Base-by-base conservation (phyloP, 2,113 vertebrate species). In the Mormyrus lacerda region DNA sequence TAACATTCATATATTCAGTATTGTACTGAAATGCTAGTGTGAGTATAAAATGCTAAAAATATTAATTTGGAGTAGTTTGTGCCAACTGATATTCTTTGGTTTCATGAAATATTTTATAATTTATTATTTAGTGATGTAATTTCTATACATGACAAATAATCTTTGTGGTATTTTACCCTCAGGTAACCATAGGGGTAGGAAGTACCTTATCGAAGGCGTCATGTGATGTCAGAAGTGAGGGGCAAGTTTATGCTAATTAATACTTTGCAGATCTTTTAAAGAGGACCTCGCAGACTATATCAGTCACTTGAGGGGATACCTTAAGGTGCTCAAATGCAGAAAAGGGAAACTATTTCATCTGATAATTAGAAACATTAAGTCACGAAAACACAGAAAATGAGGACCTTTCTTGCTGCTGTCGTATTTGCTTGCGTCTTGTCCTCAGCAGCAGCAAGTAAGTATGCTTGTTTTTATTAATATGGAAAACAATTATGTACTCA, bases 221-320 rank as follows among this genome's bases (percentile, higher is more conserved):
- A 61, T n/a, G 15, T 94, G 94, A 95, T 94, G 94, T 95, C 93
- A 95, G 92, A 91, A 90, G 88, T 89, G 61, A 91, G 90, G 93
- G 88, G 87, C 88, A 89, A 89, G 84, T 90, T 92, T 95, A 95
- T 95, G 94, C 89, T 94, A 94, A 94, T 94, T 92, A 88, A 83
- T 73, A 86, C 65, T 58, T 6, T 39, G 42, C 87, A 48, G 31
- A 88, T 83, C 31, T 91, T 93, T 94, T 95, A 94, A 94, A 94
- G 91, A 91, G 92, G 45, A 87, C 31, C 90, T 91, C 91, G 86
- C 83, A 55, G 53, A 83, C 87, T 88, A n/a, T 21, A 61, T 3
- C 88, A 90, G 89, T 93, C 92, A 92, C 89, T 91, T 10, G 87
- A 50, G 91, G 88, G 91, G 85, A 88, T 90, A 88, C 82, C 91